Conservation (phyloP, 2,888 invertebrate genomes). For the Orchestes rusci region DNA sequence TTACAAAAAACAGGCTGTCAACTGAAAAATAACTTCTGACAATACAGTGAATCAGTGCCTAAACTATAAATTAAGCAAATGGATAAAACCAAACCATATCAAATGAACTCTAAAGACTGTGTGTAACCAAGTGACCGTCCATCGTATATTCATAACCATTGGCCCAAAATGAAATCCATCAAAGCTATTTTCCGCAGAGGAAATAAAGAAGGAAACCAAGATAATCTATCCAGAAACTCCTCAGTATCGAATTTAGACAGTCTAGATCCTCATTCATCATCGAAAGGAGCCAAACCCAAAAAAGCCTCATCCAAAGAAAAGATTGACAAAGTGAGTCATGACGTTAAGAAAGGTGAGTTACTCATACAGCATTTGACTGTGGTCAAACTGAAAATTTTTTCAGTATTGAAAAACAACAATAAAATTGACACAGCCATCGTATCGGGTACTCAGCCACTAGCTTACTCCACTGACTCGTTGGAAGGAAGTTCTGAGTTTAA, state of each 20-base stretch:
- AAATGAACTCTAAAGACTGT: no score
- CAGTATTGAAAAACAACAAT: conserved; percentile 36
- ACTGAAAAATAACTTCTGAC: no score
- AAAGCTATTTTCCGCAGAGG: conserved; percentile 87
- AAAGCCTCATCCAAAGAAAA: conserved; percentile 41
- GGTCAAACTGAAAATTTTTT: background rate
- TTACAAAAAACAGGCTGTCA: no score
- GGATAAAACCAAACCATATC: no score
- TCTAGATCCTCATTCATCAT: conserved; percentile 50
- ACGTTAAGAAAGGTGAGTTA: conserved; percentile 34
- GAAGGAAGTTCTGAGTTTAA: conserved; percentile 55
- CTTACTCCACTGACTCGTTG: conserved; percentile 40
- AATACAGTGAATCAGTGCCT: no score
- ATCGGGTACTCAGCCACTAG: conserved; percentile 8
- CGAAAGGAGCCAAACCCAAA: conserved; percentile 46
- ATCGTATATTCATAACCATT: no score
- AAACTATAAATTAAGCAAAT: no score
- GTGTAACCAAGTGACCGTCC: no score
- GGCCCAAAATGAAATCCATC: conserved; percentile 82
- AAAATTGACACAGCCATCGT: conserved; percentile 27
- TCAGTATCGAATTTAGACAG: conserved; percentile 60
- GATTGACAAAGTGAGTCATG: conserved; percentile 36
- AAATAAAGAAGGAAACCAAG: conserved; percentile 42
- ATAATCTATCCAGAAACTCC: conserved; percentile 52
- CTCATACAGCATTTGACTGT: conserved; percentile 2